These are phyloP conservation scores for Stomatorhinus ivindoensis DNA, from an alignment of 2,113 vertebrate species.

Conservation along the genomic window DNA sequence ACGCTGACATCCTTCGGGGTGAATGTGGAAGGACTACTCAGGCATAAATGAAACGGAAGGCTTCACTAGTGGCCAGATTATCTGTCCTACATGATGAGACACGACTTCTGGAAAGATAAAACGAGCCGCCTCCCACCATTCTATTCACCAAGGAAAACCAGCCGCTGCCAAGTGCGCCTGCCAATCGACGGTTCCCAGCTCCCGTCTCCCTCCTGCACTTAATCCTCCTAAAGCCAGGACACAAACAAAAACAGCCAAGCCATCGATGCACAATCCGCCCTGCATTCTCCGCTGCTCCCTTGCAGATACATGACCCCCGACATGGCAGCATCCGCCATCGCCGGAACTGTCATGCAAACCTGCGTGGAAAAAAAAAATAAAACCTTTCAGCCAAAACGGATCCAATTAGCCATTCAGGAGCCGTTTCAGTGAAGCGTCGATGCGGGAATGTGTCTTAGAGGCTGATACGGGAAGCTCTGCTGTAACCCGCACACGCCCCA, in stretches of 20 bases:
- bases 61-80: not conserved
- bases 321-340: not conserved
- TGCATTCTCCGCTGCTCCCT: not conserved
- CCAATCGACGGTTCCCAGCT: constrained; percentile 16
- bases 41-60: not conserved
- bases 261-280: not conserved
- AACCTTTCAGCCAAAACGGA: not conserved
- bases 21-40: not conserved
- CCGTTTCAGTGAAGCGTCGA: not conserved
- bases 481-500: not conserved
- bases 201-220: not conserved
- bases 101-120: constrained; percentile 3
- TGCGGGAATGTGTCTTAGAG: not conserved
- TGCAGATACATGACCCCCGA: not conserved
- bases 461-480: not conserved
- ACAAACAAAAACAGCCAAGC: constrained; percentile 3
- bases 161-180: constrained; percentile 7
- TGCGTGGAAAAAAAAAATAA: not conserved
- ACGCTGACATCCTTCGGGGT: not conserved
- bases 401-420: not conserved
- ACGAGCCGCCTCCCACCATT: not conserved
- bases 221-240: constrained; percentile 2
- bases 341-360: not conserved
- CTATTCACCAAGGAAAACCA: not conserved
- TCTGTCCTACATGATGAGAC: constrained; percentile 13